These are phyloP conservation scores for Gerosis bhagava DNA, from an alignment of 2,888 invertebrate species.

Conservation along the genomic window DNA sequence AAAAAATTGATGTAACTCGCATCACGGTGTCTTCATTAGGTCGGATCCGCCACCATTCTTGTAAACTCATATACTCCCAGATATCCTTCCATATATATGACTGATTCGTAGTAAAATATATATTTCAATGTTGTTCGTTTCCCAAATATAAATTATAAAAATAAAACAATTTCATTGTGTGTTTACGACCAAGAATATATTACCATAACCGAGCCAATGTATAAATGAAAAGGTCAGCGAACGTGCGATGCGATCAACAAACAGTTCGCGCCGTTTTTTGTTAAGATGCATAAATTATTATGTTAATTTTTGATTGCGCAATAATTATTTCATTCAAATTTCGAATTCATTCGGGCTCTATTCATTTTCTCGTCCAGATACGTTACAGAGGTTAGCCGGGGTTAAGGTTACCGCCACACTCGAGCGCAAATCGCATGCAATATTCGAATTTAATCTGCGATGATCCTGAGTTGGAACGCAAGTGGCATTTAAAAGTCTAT, in stretches of 20 bases:
- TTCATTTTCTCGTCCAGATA: conserved; percentile 3
- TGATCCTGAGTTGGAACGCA: conserved; percentile 5
- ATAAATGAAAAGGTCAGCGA: conserved; percentile 5
- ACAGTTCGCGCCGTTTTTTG: neutral
- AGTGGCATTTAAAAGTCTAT: conserved; percentile 14
- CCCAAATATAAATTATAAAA: too few relatives aligned
- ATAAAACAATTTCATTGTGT: conserved; percentile 3
- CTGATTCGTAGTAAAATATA: too few relatives aligned
- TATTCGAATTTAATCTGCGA: conserved; percentile 14
- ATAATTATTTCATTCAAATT: conserved; percentile 11
- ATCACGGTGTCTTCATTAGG: too few relatives aligned
- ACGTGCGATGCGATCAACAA: too few relatives aligned
- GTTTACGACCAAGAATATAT: too few relatives aligned
- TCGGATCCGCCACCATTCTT: too few relatives aligned
- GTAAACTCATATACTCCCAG: too few relatives aligned
- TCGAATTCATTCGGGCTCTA: conserved; percentile 5
- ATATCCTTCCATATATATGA: too few relatives aligned
- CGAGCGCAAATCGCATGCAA: conserved; percentile 8
- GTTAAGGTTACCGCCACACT: conserved; percentile 6
- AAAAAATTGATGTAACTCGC: too few relatives aligned
- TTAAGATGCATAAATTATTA: conserved; percentile 3
- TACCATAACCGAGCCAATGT: neutral
- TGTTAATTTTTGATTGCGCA: conserved; percentile 15
- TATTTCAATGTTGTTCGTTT: too few relatives aligned
- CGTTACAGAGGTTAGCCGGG: neutral